Conservation (phyloP, 1,140 invertebrate genomes). For the Cylas formicarius region DNA sequence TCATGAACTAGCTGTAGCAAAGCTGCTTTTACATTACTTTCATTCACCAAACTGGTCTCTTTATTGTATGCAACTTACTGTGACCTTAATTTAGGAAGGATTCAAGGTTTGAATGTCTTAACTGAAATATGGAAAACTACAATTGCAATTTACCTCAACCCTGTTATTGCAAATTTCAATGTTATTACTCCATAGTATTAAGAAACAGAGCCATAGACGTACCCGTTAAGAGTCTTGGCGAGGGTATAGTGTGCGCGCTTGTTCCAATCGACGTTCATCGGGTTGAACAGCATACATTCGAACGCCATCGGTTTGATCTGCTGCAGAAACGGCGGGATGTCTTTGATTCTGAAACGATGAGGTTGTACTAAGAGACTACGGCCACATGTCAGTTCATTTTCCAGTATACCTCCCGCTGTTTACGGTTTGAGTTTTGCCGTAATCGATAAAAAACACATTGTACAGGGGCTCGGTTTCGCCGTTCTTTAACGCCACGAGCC, state of each 20-base stretch:
- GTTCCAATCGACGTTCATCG: conserved; percentile 15
- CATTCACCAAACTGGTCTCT: too few relatives aligned
- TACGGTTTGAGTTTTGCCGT: conserved; percentile 22
- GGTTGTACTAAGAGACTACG: too few relatives aligned
- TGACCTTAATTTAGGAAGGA: too few relatives aligned
- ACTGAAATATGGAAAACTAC: too few relatives aligned
- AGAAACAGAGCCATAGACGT: background rate
- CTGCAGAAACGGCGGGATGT: conserved; percentile 12
- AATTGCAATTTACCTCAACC: too few relatives aligned
- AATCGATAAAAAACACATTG: conserved; percentile 27
- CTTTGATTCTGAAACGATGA: conserved; percentile 17
- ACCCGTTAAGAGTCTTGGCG: conserved; percentile 22
- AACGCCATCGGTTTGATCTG: conserved; percentile 20
- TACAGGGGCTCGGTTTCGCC: conserved; percentile 11
- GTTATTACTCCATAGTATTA: too few relatives aligned
- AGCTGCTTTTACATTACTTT: too few relatives aligned
- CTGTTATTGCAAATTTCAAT: too few relatives aligned
- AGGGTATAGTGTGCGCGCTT: conserved; percentile 21
- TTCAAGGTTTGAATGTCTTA: too few relatives aligned
- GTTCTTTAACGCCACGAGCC: conserved; percentile 17
- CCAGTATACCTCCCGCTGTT: conserved; percentile 17
- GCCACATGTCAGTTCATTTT: too few relatives aligned
- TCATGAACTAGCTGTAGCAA: too few relatives aligned
- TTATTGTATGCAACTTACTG: too few relatives aligned
- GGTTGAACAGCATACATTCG: conserved; percentile 23